phyloP scores from a whole-genome alignment of 1,140 invertebrate species.

The Zaprionus lachaisei region DNA sequence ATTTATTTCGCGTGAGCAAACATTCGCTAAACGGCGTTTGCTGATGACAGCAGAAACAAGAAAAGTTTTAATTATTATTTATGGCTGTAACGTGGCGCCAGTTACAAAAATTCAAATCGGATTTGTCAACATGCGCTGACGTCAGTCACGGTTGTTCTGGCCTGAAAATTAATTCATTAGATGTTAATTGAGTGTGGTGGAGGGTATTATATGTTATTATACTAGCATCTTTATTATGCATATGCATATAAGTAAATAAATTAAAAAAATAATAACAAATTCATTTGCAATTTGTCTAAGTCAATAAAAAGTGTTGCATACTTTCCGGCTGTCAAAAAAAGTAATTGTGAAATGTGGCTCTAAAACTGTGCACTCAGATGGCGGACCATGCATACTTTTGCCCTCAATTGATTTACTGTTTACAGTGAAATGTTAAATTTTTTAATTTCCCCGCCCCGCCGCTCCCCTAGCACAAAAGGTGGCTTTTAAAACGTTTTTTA shows the following conservation, averaged over 20 bases:
- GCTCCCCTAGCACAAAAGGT: no score
- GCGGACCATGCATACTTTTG: no score
- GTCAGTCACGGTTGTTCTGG: constrained; percentile 6
- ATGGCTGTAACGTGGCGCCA: not conserved
- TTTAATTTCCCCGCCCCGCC: no score
- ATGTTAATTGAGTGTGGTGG: not conserved
- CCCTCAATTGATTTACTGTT: no score
- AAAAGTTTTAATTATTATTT: constrained; percentile 11
- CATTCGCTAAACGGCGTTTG: constrained; percentile 16
- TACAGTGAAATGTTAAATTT: no score
- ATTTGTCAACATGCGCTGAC: not conserved
- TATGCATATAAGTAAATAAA: not conserved
- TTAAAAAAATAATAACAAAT: not conserved
- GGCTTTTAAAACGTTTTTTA: no score
- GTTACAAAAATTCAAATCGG: constrained; percentile 15
- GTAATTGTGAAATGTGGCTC: not conserved
- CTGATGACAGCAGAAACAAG: constrained; percentile 21
- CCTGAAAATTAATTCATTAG: not conserved
- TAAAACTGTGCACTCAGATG: constrained; percentile 55
- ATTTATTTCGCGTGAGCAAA: constrained; percentile 60
- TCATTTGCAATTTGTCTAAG: not conserved
- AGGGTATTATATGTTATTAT: not conserved
- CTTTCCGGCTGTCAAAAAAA: constrained; percentile 7
- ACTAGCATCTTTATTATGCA: not conserved
- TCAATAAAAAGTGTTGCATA: constrained; percentile 21